phyloP scores from a whole-genome alignment of 37 sponge, comb jelly and placozoan species.

The Tethya wilhelma region DNA sequence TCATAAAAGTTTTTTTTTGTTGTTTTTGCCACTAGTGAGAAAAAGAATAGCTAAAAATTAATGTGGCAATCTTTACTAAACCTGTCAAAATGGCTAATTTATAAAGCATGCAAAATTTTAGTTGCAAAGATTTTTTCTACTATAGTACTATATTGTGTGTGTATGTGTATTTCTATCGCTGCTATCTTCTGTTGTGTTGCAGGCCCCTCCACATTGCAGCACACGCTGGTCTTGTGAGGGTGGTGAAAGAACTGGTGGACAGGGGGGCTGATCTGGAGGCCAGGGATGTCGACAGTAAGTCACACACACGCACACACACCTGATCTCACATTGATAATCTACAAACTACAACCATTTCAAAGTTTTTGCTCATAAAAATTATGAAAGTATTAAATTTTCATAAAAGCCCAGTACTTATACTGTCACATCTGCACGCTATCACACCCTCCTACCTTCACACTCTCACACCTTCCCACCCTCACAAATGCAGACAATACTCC shows the following conservation, averaged over 20 bases:
- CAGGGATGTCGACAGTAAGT: conserved; percentile 66
- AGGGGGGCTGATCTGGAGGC: conserved; percentile 65
- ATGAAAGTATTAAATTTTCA: too few species aligned
- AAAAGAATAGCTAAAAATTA: too few species aligned
- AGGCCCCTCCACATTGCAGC: conserved; percentile 87
- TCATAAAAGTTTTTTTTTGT: neutral
- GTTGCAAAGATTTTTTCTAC: neutral
- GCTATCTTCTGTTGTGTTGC: neutral
- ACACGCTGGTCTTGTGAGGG: conserved; percentile 67
- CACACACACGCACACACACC: too few species aligned
- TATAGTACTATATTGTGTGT: neutral
- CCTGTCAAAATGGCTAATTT: too few species aligned
- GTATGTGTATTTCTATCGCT: neutral
- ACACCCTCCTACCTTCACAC: neutral
- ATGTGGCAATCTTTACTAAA: conserved; percentile 1
- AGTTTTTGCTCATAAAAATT: too few species aligned
- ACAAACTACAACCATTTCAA: neutral
- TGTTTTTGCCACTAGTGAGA: too few species aligned
- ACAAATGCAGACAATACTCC: conserved; percentile 55
- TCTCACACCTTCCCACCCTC: neutral
- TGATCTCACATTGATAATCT: neutral
- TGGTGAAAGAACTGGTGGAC: conserved; percentile 75
- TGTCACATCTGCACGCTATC: too few species aligned
- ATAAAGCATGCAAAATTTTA: neutral
- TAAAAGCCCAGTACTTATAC: too few species aligned